Evolutionary conservation across 2,113 vertebrate genomes (phyloP).

Genomic region (Narcine bancroftii): DNA sequence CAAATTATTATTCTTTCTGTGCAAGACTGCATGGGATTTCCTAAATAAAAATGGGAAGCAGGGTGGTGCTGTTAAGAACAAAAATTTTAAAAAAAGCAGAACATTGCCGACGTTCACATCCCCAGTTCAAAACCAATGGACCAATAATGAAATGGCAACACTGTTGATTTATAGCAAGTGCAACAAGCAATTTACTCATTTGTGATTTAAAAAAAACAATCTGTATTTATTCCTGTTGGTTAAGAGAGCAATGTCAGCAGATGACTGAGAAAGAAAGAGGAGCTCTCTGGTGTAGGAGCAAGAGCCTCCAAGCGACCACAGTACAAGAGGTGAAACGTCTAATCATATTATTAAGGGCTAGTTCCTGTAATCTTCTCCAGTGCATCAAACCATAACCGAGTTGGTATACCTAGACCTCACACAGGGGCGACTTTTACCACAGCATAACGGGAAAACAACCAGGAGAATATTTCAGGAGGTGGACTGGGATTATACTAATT

Average conservation of each 20-base stretch:
- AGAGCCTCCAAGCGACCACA: too few relatives aligned
- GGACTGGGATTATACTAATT: too few relatives aligned
- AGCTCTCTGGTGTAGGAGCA: too few relatives aligned
- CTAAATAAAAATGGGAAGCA: neutral
- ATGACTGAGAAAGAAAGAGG: neutral
- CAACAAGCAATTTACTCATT: neutral
- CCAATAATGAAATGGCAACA: neutral
- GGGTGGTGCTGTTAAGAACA: neutral
- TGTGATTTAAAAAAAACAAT: too few relatives aligned
- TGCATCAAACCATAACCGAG: too few relatives aligned
- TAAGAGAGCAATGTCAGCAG: neutral
- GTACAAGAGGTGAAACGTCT: too few relatives aligned
- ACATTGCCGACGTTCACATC: neutral
- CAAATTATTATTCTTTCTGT: neutral
- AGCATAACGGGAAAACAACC: too few relatives aligned
- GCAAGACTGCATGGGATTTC: neutral
- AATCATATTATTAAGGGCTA: too few relatives aligned
- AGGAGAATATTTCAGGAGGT: too few relatives aligned
- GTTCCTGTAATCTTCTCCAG: too few relatives aligned
- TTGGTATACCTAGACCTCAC: too few relatives aligned
- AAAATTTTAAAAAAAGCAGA: neutral
- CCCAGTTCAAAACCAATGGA: neutral
- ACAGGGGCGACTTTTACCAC: too few relatives aligned
- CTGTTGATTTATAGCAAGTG: neutral
- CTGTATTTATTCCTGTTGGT: neutral